Conservation (phyloP, 2,113 vertebrate genomes). For the Baryphthengus martii region DNA sequence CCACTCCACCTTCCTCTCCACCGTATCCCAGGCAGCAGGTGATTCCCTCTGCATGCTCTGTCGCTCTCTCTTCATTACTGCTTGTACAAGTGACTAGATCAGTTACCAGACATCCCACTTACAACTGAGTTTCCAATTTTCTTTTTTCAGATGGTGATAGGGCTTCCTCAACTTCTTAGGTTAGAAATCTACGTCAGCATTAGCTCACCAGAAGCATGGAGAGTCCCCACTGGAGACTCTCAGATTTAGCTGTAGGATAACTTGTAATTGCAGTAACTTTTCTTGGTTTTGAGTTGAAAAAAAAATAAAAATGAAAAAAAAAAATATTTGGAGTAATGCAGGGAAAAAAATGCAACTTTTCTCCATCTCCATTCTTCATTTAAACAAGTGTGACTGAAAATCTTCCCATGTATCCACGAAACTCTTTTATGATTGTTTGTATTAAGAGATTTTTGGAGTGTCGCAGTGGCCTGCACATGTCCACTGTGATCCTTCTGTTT, state of each 20-base stretch:
- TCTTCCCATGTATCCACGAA: not conserved
- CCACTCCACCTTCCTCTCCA: slow-evolving; percentile 81
- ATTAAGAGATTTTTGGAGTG: not conserved
- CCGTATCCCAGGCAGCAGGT: slow-evolving; percentile 82
- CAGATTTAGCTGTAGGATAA: not conserved
- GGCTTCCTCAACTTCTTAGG: not conserved
- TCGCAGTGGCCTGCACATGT: not conserved
- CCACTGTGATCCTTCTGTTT: not conserved
- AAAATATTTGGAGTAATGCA: not conserved
- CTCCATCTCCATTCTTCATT: not conserved
- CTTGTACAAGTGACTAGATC: not conserved
- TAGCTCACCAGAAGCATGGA: not conserved
- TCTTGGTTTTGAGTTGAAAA: not conserved
- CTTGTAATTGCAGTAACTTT: not conserved
- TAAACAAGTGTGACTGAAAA: not conserved
- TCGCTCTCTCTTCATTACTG: slow-evolving; percentile 29
- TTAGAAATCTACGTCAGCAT: not conserved
- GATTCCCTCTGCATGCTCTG: slow-evolving; percentile 77
- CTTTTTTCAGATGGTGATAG: not conserved
- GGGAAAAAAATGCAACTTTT: not conserved
- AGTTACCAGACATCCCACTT: not conserved
- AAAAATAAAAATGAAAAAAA: not conserved
- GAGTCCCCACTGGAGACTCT: not conserved
- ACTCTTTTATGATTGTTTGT: not conserved
- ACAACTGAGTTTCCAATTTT: not conserved